phyloP scores from a whole-genome alignment of 2,113 vertebrate species.

The Camarhynchus parvulus region DNA sequence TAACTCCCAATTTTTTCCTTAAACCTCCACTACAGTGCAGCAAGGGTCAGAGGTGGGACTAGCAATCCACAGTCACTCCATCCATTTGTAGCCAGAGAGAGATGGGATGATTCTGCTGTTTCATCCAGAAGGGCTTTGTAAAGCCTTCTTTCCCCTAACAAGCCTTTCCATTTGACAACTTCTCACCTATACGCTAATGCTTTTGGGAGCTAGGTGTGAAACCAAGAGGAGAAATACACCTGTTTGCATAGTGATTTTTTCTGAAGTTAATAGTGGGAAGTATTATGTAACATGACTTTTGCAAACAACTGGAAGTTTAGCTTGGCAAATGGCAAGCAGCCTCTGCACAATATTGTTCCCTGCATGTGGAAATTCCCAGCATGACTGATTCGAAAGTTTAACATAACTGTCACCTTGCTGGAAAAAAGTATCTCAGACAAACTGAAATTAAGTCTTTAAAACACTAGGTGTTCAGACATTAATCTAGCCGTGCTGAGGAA shows the following conservation, averaged over 20 bases:
- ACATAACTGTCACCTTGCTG: background rate
- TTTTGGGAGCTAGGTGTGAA: slow-evolving; percentile 55
- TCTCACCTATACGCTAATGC: slow-evolving; percentile 19
- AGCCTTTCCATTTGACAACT: slow-evolving; percentile 1
- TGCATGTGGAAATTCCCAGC: background rate
- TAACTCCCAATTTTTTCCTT: background rate
- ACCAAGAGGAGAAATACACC: slow-evolving; percentile 46
- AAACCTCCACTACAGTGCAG: background rate
- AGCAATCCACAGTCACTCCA: background rate
- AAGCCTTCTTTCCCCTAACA: background rate
- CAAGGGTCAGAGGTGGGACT: background rate
- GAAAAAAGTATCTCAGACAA: background rate
- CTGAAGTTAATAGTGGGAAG: slow-evolving; percentile 18
- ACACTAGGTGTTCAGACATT: background rate
- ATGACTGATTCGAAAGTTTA: background rate
- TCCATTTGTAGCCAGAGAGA: background rate
- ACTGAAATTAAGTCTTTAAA: background rate
- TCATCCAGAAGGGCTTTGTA: background rate
- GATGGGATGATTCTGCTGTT: background rate
- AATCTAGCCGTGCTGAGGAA: background rate
- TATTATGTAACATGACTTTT: slow-evolving; percentile 14
- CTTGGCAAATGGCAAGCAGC: background rate
- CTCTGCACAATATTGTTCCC: slow-evolving; percentile 6
- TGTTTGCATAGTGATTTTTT: slow-evolving; percentile 29
- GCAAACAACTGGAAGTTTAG: slow-evolving; percentile 49